Evolutionary conservation across 1,140 invertebrate species (phyloP).

Genomic region (Sinonovacula constricta): DNA sequence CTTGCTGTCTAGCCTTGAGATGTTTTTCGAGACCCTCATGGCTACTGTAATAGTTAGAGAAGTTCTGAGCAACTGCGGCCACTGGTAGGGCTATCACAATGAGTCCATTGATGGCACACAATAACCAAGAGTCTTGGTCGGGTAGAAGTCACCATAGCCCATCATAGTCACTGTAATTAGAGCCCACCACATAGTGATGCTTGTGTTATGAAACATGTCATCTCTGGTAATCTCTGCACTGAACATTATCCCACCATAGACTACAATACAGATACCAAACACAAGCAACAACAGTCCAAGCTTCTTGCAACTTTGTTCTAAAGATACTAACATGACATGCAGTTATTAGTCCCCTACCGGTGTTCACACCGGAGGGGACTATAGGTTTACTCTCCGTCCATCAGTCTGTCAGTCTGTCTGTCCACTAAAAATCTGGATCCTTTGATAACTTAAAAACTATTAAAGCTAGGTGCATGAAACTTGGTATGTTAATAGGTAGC

Average conservation of each 20-base stretch:
- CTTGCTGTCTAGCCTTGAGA: not conserved
- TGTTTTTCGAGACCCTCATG: constrained; percentile 1
- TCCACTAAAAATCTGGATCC: no score
- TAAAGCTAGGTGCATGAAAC: no score
- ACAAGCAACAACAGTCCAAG: constrained; percentile 98
- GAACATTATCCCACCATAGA: constrained; percentile 95
- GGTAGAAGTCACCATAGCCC: constrained; percentile 95
- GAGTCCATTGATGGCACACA: constrained; percentile 98
- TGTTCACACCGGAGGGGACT: no score
- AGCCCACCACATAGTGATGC: constrained; percentile 98
- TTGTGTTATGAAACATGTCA: constrained; percentile 84
- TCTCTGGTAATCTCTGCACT: constrained; percentile 55
- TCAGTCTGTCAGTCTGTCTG: no score
- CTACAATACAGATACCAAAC: constrained; percentile 98
- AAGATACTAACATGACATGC: constrained; percentile 53
- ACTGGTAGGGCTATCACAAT: constrained; percentile 99
- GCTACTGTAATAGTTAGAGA: constrained; percentile 89
- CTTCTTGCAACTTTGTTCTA: constrained; percentile 93
- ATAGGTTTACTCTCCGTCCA: no score
- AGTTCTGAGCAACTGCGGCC: constrained; percentile 79
- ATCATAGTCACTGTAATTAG: constrained; percentile 96
- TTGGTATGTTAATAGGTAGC: no score
- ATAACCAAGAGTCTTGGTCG: constrained; percentile 68
- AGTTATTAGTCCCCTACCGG: no score
- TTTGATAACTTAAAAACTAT: no score